Conservation (phyloP, 1,140 invertebrate genomes). For the Drosophila tropicalis region DNA sequence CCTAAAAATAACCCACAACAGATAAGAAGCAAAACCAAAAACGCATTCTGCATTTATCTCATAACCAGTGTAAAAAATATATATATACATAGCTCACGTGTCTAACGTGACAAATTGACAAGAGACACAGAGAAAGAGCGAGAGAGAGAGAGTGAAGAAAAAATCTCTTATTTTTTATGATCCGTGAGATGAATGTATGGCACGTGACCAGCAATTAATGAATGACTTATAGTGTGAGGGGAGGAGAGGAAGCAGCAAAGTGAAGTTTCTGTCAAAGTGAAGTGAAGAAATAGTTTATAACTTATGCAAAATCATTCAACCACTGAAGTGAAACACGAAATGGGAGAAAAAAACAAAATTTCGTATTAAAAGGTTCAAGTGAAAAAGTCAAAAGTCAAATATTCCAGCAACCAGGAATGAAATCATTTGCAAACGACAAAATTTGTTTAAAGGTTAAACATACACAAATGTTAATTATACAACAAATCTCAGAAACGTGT, state of each 20-base stretch:
- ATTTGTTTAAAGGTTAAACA: slow-evolving; percentile 64
- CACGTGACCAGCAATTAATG: slow-evolving; percentile 73
- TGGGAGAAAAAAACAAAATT: neutral
- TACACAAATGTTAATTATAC: slow-evolving; percentile 24
- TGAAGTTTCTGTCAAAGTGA: slow-evolving; percentile 13
- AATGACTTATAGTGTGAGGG: neutral
- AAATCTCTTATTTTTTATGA: slow-evolving; percentile 41
- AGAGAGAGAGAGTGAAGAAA: slow-evolving; percentile 14
- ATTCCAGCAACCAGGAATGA: slow-evolving; percentile 14
- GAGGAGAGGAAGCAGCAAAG: neutral
- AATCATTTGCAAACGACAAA: slow-evolving; percentile 35
- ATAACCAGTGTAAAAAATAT: neutral
- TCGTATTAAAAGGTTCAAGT: slow-evolving; percentile 37
- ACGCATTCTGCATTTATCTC: slow-evolving; percentile 21
- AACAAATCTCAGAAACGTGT: slow-evolving; percentile 22
- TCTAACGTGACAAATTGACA: slow-evolving; percentile 38
- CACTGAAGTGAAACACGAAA: slow-evolving; percentile 45
- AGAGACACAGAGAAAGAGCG: neutral
- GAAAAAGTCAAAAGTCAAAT: slow-evolving; percentile 53
- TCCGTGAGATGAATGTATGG: slow-evolving; percentile 36
- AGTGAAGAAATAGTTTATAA: slow-evolving; percentile 40
- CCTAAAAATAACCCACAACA: slow-evolving; percentile 49
- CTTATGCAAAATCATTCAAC: slow-evolving; percentile 45
- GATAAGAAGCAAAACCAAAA: slow-evolving; percentile 30
- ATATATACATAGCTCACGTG: slow-evolving; percentile 43